A percentile compares a stretch with the other conserved stretches of the same genome.
Conservation (phyloP, 2,888 invertebrate genomes). For the Mesorhabditis sp. region DNA sequence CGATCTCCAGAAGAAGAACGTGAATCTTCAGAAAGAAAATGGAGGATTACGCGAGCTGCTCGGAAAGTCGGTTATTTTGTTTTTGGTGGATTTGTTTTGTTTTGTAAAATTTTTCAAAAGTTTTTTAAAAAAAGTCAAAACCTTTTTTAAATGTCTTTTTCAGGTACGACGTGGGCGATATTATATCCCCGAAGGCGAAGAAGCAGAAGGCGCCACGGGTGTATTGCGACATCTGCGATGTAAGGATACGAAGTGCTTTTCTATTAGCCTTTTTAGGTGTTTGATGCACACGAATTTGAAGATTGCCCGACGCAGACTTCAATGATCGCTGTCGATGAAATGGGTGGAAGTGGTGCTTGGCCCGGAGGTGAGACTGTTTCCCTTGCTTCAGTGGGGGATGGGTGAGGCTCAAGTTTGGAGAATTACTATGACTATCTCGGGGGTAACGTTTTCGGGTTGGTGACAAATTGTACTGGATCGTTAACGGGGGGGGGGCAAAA, state of each 20-base stretch:
- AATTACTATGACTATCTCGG: no score
- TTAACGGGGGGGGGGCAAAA: no score
- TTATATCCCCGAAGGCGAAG: neutral
- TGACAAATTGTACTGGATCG: no score
- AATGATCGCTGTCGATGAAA: neutral
- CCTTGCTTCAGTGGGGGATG: neutral
- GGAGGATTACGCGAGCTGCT: neutral
- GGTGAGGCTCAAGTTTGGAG: no score
- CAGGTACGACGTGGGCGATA: neutral
- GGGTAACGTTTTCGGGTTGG: no score
- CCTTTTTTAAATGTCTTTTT: neutral
- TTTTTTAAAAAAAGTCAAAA: neutral
- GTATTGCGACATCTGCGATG: slow-evolving; percentile 4
- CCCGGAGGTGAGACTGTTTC: slow-evolving; percentile 5
- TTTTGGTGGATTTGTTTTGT: no score
- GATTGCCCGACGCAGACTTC: neutral
- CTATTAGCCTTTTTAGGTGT: neutral
- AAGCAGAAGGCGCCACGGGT: neutral
- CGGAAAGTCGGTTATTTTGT: no score
- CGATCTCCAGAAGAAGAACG: slow-evolving; percentile 88
- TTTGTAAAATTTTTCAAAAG: neutral
- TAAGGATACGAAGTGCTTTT: neutral
- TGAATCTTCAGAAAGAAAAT: slow-evolving; percentile 70
- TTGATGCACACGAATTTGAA: neutral
- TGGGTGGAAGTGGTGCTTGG: neutral